Evolutionary conservation across 2,888 invertebrate genomes (phyloP), one percentile per base, ranked within the genome.

Genomic region (Macrosoma leucophasiata): DNA sequence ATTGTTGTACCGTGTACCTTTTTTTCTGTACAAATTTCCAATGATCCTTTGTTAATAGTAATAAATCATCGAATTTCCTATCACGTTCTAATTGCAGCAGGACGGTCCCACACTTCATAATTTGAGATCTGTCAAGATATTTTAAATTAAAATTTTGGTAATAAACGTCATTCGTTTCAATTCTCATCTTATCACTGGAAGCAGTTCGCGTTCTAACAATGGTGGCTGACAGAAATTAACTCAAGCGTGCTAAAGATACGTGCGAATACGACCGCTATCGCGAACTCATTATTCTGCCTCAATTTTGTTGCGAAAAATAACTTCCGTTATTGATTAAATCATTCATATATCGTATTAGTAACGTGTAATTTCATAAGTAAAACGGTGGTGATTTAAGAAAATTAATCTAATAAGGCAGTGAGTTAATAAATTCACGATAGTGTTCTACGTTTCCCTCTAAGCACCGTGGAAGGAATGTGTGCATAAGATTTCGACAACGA

Each of bases 401-500:
- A 12, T 15, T 17, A 26, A 17, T 13, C 10, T 11, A 23, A 18
- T 22, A 22, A 22, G 26, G 28, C 28, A 19, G 4, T 13, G 10
- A 12, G 17, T n/a, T 7, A 4, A 14, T 18, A 21, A 21, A 8
- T 24, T 26, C 18, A 22, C 25, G 31, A 23, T 28, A 17, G 36
- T 17, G 26, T 12, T 22, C 22, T 15, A 29, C 15, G 41, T 46
- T 52, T 56, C 52, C 43, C 50, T 67, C 87, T 87, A 88, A 89
- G 88, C 88, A 88, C 88, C 87, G 85, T 87, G 88, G 88, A 88
- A 88, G 88, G 88, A 89, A 88, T 88, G 86, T 86, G 86, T 85
- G 82, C 79, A 71, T 74, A 65, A 70, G 63, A 72, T 65, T 70
- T 55, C 61, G 22, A 22, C 23, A 55, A 60, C 52, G 58, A 52